Conservation (phyloP, 2,888 invertebrate species). For the Thecocarcelia acutangulata region DNA sequence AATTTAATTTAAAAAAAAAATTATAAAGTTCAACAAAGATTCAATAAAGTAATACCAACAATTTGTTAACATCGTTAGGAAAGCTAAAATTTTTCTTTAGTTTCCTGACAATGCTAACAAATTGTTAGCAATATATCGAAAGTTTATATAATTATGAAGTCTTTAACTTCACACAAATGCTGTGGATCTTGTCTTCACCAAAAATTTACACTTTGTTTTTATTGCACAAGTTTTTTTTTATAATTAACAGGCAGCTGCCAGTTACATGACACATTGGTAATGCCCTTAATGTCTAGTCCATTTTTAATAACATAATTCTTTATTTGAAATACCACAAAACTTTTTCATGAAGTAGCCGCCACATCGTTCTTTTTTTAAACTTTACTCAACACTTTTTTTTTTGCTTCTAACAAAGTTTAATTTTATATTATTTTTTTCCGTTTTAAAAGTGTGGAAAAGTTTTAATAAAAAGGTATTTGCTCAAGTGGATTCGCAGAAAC, state of each 20-base stretch:
- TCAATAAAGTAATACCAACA: no score
- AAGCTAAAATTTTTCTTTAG: no score
- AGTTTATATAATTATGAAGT: no score
- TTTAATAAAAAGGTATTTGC: conserved; percentile 42
- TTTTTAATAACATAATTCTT: conserved; percentile 41
- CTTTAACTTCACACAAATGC: no score
- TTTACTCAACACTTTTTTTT: not conserved
- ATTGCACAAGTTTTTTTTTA: conserved; percentile 23
- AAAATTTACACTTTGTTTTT: conserved; percentile 23
- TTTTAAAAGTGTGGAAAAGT: conserved; percentile 56
- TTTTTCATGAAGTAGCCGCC: conserved; percentile 47
- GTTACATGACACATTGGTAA: not conserved
- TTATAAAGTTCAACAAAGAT: no score
- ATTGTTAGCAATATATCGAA: no score
- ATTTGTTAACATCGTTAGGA: no score
- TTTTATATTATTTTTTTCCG: conserved; percentile 14
- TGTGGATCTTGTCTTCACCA: not conserved
- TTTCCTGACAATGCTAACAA: no score
- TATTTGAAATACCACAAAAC: conserved; percentile 22
- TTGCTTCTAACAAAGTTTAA: not conserved
- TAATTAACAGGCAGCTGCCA: not conserved
- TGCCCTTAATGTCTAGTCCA: conserved; percentile 58
- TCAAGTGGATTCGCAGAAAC: conserved; percentile 54
- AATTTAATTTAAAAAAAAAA: no score
- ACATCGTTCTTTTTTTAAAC: not conserved